phyloP scores from a whole-genome alignment of 1,140 invertebrate genomes.

The Aplysia californica region DNA sequence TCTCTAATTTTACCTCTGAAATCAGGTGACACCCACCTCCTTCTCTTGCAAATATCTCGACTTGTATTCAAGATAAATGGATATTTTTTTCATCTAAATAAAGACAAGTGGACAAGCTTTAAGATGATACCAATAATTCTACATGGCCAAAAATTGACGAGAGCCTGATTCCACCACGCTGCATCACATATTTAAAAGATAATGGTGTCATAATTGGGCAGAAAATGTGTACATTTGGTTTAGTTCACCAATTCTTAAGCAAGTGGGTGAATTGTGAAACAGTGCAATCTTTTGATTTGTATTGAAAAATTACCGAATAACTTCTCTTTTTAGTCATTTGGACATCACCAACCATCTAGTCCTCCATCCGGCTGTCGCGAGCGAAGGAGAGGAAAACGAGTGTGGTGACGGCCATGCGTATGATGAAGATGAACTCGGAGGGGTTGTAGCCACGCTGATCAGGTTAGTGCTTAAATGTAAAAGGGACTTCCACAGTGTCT shows the following conservation, averaged over 20 bases:
- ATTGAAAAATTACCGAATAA: not conserved
- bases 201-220: not conserved
- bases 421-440: not conserved
- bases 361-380: not conserved
- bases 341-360: constrained; percentile 17
- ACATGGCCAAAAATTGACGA: too few relatives aligned
- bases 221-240: not conserved
- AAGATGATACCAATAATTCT: too few relatives aligned
- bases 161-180: too few relatives aligned
- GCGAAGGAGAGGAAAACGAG: not conserved
- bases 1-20: too few relatives aligned
- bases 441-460: not conserved
- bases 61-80: too few relatives aligned
- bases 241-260: not conserved
- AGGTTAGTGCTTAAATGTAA: not conserved
- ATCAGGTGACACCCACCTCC: too few relatives aligned
- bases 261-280: not conserved
- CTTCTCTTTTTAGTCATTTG: constrained; percentile 14
- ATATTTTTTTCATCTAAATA: too few relatives aligned
- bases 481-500: not conserved
- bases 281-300: not conserved
- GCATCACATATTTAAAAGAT: not conserved
- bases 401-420: not conserved
- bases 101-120: too few relatives aligned
- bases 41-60: too few relatives aligned